A percentile compares a stretch with the other conserved stretches of the same genome.
phyloP scores from a whole-genome alignment of 2,888 invertebrate genomes.

The Idaea dimidiata region DNA sequence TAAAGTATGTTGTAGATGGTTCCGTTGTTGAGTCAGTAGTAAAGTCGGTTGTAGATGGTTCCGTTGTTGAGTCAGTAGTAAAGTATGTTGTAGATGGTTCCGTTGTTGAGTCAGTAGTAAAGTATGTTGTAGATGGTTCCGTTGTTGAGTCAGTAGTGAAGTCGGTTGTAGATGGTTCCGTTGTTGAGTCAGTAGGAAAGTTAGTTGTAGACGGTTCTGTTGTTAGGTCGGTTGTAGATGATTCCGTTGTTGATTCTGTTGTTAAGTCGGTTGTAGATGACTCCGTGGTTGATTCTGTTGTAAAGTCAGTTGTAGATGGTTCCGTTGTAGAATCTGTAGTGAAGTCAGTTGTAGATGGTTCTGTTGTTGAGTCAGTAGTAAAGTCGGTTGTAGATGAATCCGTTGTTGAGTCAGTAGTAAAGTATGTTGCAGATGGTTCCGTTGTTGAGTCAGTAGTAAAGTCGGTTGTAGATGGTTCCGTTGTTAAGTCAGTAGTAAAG shows the following conservation, averaged over 20 bases:
- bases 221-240: slow-evolving; percentile 1
- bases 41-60: neutral
- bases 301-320: neutral
- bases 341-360: neutral
- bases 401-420: neutral
- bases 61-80: neutral
- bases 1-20: neutral
- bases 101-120: neutral
- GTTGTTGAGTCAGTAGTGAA: neutral
- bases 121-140: neutral
- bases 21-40: neutral
- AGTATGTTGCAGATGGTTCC: neutral
- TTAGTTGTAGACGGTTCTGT: neutral
- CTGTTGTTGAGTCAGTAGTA: neutral
- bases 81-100: neutral
- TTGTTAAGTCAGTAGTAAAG: neutral
- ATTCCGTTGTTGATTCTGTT: neutral
- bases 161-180: neutral
- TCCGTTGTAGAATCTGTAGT: neutral
- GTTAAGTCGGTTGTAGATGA: neutral
- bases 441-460: neutral
- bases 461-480: neutral
- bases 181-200: neutral
- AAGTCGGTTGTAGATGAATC: neutral
- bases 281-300: neutral